Base-by-base conservation (phyloP, 2,113 vertebrate genomes). In the Odocoileus virginianus region DNA sequence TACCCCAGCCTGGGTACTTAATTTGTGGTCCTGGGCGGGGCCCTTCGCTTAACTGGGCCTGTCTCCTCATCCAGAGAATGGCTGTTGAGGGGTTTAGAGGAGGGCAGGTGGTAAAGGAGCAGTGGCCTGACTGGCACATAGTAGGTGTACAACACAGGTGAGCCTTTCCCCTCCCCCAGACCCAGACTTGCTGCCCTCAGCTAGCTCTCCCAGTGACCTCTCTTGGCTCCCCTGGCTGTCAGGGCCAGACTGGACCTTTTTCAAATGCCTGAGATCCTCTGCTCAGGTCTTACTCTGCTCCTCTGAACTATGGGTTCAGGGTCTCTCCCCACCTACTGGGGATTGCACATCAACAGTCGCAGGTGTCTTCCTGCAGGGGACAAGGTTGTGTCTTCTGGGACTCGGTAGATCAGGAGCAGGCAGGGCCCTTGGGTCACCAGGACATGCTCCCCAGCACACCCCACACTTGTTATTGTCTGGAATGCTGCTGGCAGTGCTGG, bases 101-200 rank as follows among this genome's bases (percentile, higher is more conserved):
- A 60, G 71, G 81, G 28, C 14, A 21, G 58, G 30, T 2, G 5
- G 78, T 71, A 13, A 45, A n/a, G 55, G 23, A 30, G 43, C 58
- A 11, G 15, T 3, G 27, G 15, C 36, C 2, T 0, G 3, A 33
- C 36, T 40, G 85, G 50, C 8, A 0, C 33, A 10, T 1, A 43
- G 58, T 43, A 21, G 71, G 25, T 33, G 40, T 13, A 10, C 2
- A 16, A 1, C 17, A 21, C 7, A 1, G 17, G 30, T 7, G 58
- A 89, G 43, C 50, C 5, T 0, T 33, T 27, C 30, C 2, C 33
- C 6, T 12, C 19, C 79, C 33, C 45, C 25, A 12, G 52, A n/a
- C 30, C 17, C 55, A 33, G 2, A 11, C 14, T 15, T 45, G 30
- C 3, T 43, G 40, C 36, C 12, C 76, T 15, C 16, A 19, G 27